Evolutionary conservation across 92 coral and sea anemone species (phyloP).

Genomic region (Desmophyllum pertusum): DNA sequence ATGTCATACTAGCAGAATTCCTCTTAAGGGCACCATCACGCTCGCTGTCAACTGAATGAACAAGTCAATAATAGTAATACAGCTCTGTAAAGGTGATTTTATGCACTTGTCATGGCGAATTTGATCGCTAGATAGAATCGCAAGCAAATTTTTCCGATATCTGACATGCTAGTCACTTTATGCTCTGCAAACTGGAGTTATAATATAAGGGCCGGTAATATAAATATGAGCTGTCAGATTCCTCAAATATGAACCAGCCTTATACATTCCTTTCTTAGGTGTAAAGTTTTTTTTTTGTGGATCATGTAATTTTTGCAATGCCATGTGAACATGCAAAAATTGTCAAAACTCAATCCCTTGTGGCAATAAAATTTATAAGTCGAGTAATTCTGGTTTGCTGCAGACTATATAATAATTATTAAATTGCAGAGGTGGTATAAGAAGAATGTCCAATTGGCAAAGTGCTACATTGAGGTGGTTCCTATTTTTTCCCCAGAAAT

Average conservation of each 20-base stretch:
- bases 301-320: not conserved
- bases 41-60: conserved; percentile 54
- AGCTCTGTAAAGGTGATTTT: too few relatives aligned
- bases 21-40: conserved; percentile 51
- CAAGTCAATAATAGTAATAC: too few relatives aligned
- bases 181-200: not conserved
- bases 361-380: too few relatives aligned
- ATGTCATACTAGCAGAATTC: conserved; percentile 71
- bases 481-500: too few relatives aligned
- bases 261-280: not conserved
- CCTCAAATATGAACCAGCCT: too few relatives aligned
- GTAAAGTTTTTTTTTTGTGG: not conserved
- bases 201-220: too few relatives aligned
- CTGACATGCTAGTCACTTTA: not conserved
- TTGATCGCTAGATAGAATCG: too few relatives aligned
- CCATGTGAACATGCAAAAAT: not conserved
- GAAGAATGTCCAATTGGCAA: not conserved
- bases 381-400: not conserved
- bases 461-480: not conserved
- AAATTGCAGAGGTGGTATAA: not conserved
- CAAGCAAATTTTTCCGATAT: too few relatives aligned
- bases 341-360: not conserved
- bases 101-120: too few relatives aligned
- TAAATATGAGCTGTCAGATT: too few relatives aligned
- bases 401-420: not conserved